These are phyloP conservation scores for Phrynocephalus versicolor DNA, from an alignment of 2,113 vertebrate species.

Conservation along the genomic window DNA sequence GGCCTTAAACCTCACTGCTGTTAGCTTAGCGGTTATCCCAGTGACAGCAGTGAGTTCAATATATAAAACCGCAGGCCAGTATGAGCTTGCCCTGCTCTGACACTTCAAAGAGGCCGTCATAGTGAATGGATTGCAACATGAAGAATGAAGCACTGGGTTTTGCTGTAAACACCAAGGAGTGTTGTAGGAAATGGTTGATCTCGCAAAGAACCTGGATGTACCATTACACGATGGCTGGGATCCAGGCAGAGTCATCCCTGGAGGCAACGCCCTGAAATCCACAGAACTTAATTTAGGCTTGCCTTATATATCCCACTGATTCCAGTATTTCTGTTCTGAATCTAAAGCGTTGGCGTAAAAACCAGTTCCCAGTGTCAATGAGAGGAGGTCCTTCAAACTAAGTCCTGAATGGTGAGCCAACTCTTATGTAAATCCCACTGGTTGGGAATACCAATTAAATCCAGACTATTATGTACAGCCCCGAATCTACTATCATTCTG, in stretches of 20 bases:
- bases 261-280: neutral
- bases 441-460: too few relatives aligned
- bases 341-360: too few relatives aligned
- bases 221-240: neutral
- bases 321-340: too few relatives aligned
- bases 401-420: too few relatives aligned
- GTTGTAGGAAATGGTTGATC: neutral
- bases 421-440: too few relatives aligned
- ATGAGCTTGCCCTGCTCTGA: neutral
- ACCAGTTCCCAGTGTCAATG: too few relatives aligned
- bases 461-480: too few relatives aligned
- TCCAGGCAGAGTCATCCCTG: neutral
- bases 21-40: neutral
- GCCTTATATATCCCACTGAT: neutral
- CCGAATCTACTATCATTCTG: too few relatives aligned
- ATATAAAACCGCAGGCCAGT: too few relatives aligned
- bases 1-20: neutral
- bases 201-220: neutral
- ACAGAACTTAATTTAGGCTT: neutral
- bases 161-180: neutral
- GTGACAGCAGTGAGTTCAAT: too few relatives aligned
- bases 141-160: neutral
- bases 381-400: too few relatives aligned
- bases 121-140: neutral
- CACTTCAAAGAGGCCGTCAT: neutral